A percentile compares a stretch with the other conserved stretches of the same genome.
phyloP scores from a whole-genome alignment of 2,888 invertebrate genomes.

The Tetanocera ferruginea region DNA sequence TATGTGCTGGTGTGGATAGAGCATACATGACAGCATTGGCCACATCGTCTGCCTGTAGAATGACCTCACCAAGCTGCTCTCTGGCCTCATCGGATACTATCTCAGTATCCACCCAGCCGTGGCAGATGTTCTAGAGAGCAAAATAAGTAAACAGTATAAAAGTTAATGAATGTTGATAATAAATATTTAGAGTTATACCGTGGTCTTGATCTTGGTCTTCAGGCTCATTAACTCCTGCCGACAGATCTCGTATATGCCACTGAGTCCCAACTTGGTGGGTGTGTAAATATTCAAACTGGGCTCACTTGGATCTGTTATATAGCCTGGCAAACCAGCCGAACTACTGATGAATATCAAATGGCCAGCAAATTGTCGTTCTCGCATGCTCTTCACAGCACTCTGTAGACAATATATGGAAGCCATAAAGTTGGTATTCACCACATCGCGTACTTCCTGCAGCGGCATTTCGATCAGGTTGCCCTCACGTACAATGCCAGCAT shows the following conservation, averaged over 20 bases:
- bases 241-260: conserved; percentile 64
- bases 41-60: conserved; percentile 62
- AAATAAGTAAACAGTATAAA: neutral
- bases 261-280: conserved; percentile 65
- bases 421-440: conserved; percentile 71
- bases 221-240: conserved; percentile 63
- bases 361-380: conserved; percentile 59
- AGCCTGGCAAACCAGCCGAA: conserved; percentile 59
- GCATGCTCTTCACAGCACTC: conserved; percentile 72
- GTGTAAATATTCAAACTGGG: conserved; percentile 64
- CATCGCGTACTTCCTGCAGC: conserved; percentile 55
- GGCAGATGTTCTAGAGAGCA: conserved; percentile 58
- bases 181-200: conserved; percentile 55
- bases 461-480: conserved; percentile 63
- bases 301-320: conserved; percentile 55
- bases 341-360: conserved; percentile 64
- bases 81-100: conserved; percentile 62
- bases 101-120: conserved; percentile 65
- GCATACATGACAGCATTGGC: conserved; percentile 63
- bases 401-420: conserved; percentile 71
- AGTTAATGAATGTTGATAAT: neutral
- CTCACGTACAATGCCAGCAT: conserved; percentile 71
- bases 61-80: conserved; percentile 53
- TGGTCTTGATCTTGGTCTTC: conserved; percentile 64
- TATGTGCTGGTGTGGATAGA: conserved; percentile 59